A percentile compares a stretch with the other conserved stretches of the same genome.
phyloP scores from a whole-genome alignment of 2,888 invertebrate genomes.

The Himalopsyche japonica region DNA sequence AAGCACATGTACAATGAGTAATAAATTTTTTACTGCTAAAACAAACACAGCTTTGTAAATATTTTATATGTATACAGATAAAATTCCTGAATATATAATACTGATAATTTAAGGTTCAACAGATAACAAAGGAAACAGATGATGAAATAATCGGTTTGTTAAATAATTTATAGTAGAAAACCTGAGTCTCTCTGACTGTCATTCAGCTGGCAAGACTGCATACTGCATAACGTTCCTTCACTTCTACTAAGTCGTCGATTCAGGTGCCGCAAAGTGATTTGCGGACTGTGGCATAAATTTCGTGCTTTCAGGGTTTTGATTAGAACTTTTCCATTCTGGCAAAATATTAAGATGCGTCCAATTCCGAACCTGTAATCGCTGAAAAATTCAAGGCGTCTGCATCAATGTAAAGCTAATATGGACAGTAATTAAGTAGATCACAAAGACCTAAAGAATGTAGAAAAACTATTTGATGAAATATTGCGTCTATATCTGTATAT shows the following conservation, averaged over 20 bases:
- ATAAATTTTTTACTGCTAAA: too few relatives aligned
- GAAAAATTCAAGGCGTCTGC: too few relatives aligned
- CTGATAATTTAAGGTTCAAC: not conserved
- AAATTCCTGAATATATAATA: not conserved
- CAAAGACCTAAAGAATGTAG: not conserved
- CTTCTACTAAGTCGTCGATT: constrained; percentile 54
- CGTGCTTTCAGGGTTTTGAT: constrained; percentile 45
- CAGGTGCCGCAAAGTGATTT: constrained; percentile 32
- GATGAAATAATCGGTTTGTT: not conserved
- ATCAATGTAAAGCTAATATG: not conserved
- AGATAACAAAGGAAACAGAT: not conserved
- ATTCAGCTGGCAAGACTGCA: constrained; percentile 7
- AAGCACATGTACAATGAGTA: too few relatives aligned
- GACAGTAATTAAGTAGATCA: not conserved
- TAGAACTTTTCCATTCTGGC: constrained; percentile 52
- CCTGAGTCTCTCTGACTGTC: constrained; percentile 41
- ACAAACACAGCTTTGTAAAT: too few relatives aligned
- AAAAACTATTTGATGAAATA: too few relatives aligned
- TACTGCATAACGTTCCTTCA: constrained; percentile 52
- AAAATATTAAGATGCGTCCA: constrained; percentile 58
- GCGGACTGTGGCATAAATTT: constrained; percentile 16
- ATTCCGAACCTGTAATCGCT: constrained; percentile 59
- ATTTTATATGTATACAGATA: too few relatives aligned
- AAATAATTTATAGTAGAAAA: not conserved
- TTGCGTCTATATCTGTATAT: too few relatives aligned